Conservation (phyloP, 2,113 vertebrate genomes). For the Oenanthe oenanthe region DNA sequence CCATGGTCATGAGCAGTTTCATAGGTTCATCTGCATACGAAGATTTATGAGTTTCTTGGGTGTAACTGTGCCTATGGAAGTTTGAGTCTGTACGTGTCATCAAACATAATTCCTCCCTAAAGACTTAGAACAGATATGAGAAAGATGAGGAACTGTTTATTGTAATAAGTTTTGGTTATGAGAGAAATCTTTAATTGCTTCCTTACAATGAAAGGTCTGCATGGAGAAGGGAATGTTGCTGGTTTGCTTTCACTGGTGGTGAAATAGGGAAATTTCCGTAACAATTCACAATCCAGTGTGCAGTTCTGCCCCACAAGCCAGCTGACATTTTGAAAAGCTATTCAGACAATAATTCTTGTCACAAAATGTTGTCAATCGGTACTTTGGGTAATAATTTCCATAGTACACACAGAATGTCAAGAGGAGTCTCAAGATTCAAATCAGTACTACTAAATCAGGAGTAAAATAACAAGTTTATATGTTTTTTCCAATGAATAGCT, state of each 20-base stretch:
- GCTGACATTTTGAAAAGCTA: not conserved
- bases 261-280: not conserved
- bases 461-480: not conserved
- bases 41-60: slow-evolving; percentile 2
- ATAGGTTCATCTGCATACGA: not conserved
- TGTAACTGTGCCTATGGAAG: not conserved
- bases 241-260: not conserved
- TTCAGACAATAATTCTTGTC: not conserved
- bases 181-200: slow-evolving; percentile 11
- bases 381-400: not conserved
- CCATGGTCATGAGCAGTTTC: not conserved
- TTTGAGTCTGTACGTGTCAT: not conserved
- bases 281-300: not conserved
- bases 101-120: not conserved
- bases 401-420: not conserved
- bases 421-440: not conserved
- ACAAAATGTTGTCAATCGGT: not conserved
- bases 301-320: not conserved
- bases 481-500: not conserved
- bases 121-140: not conserved
- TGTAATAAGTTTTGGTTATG: not conserved
- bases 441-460: not conserved
- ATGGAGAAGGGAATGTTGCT: not conserved
- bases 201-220: slow-evolving; percentile 11
- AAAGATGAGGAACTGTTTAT: not conserved